Evolutionary conservation across 2,888 invertebrate genomes (phyloP).

Genomic region (Rhopalosiphum nymphaeae): DNA sequence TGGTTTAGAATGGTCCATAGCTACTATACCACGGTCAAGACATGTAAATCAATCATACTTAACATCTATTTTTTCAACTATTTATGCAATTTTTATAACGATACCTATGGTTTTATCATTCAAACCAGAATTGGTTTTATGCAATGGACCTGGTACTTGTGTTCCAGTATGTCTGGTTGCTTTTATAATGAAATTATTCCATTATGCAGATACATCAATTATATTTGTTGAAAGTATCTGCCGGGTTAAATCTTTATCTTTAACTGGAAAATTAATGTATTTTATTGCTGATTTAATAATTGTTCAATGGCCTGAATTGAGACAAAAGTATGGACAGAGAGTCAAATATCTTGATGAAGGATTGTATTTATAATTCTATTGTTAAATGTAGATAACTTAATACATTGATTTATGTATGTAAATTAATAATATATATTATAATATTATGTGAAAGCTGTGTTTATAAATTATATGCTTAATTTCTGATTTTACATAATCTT

Average conservation of each 20-base stretch:
- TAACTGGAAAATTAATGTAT: slow-evolving; percentile 89
- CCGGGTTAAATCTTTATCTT: slow-evolving; percentile 88
- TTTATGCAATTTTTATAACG: slow-evolving; percentile 79
- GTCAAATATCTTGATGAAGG: slow-evolving; percentile 56
- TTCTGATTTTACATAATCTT: background rate
- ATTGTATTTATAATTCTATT: background rate
- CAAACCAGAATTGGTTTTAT: slow-evolving; percentile 85
- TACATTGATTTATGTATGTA: background rate
- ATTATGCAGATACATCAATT: slow-evolving; percentile 79
- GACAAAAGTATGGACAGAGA: slow-evolving; percentile 46
- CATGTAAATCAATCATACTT: slow-evolving; percentile 89
- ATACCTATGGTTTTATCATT: slow-evolving; percentile 79
- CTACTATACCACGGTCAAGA: slow-evolving; percentile 84
- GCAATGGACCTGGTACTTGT: slow-evolving; percentile 98
- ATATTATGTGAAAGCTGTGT: background rate
- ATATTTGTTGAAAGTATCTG: slow-evolving; percentile 97
- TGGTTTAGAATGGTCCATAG: slow-evolving; percentile 71
- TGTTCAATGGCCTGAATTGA: slow-evolving; percentile 91
- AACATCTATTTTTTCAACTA: slow-evolving; percentile 83
- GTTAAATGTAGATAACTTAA: background rate
- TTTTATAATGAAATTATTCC: slow-evolving; percentile 80
- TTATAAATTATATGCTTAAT: background rate
- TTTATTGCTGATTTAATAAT: slow-evolving; percentile 87
- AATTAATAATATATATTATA: background rate
- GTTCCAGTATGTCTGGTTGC: slow-evolving; percentile 88